Percentiles rank a stretch among this genome's conserved stretches.
Conservation (phyloP, 2,888 invertebrate genomes). For the Atethmia centrago region DNA sequence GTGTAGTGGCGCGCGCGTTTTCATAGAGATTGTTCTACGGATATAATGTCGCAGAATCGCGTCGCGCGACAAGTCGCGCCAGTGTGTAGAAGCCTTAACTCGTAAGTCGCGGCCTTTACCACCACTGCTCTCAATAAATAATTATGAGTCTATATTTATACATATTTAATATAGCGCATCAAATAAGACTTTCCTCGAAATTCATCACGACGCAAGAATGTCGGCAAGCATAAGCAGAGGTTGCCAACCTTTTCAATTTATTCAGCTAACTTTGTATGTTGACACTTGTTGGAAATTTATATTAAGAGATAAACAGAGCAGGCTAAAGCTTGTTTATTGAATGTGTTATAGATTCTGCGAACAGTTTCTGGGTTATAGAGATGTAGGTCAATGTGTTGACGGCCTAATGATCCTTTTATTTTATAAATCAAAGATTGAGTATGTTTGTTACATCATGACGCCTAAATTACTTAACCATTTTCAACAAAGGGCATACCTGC, state of each 20-base stretch:
- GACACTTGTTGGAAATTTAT: conserved; percentile 23
- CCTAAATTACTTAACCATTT: not conserved
- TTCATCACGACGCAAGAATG: conserved; percentile 38
- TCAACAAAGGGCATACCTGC: too few relatives aligned
- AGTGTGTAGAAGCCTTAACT: too few relatives aligned
- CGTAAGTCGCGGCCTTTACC: too few relatives aligned
- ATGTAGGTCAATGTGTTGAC: conserved; percentile 21
- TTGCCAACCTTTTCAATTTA: conserved; percentile 53
- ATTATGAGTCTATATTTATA: conserved; percentile 25
- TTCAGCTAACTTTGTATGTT: conserved; percentile 46
- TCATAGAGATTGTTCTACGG: too few relatives aligned
- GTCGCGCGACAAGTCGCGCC: too few relatives aligned
- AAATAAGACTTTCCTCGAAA: conserved; percentile 37
- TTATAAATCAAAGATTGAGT: not conserved
- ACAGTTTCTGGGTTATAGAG: conserved; percentile 1
- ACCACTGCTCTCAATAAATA: too few relatives aligned
- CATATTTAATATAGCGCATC: conserved; percentile 3
- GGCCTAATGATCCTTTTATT: not conserved
- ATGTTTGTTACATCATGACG: not conserved
- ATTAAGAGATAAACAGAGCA: conserved; percentile 11
- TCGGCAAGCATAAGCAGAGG: conserved; percentile 21
- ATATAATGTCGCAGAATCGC: too few relatives aligned
- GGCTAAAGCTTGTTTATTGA: conserved; percentile 41
- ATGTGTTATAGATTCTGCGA: conserved; percentile 25
- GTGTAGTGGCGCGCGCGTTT: too few relatives aligned